Conservation (phyloP, 2,113 vertebrate species). For the Notarius lentiginosus region DNA sequence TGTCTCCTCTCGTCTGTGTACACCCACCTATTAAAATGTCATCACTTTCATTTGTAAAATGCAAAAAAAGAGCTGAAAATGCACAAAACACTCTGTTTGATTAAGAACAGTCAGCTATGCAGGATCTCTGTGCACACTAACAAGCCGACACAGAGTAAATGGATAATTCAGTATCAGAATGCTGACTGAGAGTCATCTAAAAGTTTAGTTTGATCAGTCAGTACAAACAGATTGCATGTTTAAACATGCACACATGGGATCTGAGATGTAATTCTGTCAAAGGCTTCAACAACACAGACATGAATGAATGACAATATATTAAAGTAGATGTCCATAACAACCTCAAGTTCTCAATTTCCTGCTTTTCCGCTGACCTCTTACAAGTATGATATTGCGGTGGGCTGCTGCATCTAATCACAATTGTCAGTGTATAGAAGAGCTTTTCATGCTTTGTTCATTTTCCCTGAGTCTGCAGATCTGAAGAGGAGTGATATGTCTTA, state of each 20-base stretch:
- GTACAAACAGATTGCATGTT: constrained; percentile 1
- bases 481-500: constrained; percentile 31
- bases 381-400: background rate
- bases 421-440: constrained; percentile 1
- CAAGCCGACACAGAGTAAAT: constrained; percentile 38
- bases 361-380: constrained; percentile 16
- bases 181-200: constrained; percentile 13
- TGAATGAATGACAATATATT: constrained; percentile 9
- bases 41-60: constrained; percentile 64
- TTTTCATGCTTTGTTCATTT: constrained; percentile 8
- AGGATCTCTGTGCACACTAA: constrained; percentile 39
- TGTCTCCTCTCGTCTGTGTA: constrained; percentile 60
- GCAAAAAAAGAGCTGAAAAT: constrained; percentile 54
- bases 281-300: constrained; percentile 4
- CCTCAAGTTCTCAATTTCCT: background rate
- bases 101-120: constrained; percentile 42
- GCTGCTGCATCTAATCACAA: background rate
- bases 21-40: constrained; percentile 68
- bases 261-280: constrained; percentile 14
- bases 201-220: constrained; percentile 34
- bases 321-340: background rate
- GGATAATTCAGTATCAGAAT: constrained; percentile 27
- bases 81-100: constrained; percentile 51
- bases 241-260: constrained; percentile 10
- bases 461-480: constrained; percentile 14